Base-by-base conservation (phyloP, 2,797 vertebrate genomes). In the Helicolenus hilgendorfi region DNA sequence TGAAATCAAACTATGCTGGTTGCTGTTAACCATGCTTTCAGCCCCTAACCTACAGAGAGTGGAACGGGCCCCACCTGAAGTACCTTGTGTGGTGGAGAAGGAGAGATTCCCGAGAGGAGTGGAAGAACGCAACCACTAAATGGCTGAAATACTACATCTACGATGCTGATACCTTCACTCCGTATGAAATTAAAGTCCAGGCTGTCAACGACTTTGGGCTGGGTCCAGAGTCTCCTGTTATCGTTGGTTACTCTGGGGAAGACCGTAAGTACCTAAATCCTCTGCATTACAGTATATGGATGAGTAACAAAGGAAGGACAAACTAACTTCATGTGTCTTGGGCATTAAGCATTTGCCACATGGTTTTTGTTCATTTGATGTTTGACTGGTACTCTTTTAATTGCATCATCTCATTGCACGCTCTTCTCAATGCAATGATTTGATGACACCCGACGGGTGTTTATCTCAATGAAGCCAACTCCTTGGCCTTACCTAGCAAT, bases 181-280 rank as follows among this genome's bases (percentile, higher is more conserved):
- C 98, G 33, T 99, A 99, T 8, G 98, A 99, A 87, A 96, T 99
- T 93, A 98, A 98, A 89, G 98, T 99, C 81, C 99, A 99, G 96
- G 98, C 99, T 0, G 97, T 98, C 86, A 99, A 99, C 0, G 98
- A 99, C 94, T 99, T 99, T 15, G 99, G 99, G 10, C 94, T 98
- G 67, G 98, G 98, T 5, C 98, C 98, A 0, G 99, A 99, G 96
- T 98, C 99, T 0, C 97, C 97, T 24, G 95, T 98, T 1, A 69
- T 98, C 92, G 98, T 97, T 22, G 99, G 99, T 58, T 99, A 98
- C 27, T 99, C 99, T 0, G 99, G 99, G 59, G 99, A 99, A 95
- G 99, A 99, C 90, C 99, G 99, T 99, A 95, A 98, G 99, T 99
- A 91, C 31, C 4, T 36, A 14, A 29, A 56, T 65, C 20, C 5